Evolutionary conservation across 2,797 vertebrate species (phyloP).

Genomic region (Pseudochirops cupreus): DNA sequence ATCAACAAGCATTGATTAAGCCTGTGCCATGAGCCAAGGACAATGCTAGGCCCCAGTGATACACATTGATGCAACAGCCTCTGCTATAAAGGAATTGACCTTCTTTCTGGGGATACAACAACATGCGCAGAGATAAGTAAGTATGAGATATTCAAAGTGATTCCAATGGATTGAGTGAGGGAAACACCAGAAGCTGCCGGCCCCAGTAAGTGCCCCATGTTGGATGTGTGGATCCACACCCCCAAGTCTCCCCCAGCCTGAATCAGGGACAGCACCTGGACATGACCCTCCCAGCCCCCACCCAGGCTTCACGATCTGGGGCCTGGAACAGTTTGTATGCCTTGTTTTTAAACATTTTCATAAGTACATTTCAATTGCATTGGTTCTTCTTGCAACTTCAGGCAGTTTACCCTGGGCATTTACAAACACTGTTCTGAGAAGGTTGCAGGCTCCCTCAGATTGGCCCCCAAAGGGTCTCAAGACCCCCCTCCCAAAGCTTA

Average conservation of each 20-base stretch:
- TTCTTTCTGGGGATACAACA: not conserved
- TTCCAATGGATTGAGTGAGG: not conserved
- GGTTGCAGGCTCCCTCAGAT: not conserved
- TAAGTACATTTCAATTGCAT: not conserved
- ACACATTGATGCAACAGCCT: not conserved
- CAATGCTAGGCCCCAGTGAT: not conserved
- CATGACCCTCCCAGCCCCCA: not conserved
- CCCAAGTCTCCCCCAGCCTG: not conserved
- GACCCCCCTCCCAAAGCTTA: not conserved
- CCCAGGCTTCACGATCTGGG: not conserved
- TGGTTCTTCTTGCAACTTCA: not conserved
- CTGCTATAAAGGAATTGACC: not conserved
- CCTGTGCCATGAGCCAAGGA: not conserved
- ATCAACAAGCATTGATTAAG: not conserved
- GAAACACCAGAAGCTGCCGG: not conserved
- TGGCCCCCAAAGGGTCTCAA: not conserved
- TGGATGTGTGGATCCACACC: not conserved
- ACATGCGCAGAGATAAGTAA: not conserved
- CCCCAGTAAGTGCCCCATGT: accelerated
- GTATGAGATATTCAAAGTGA: not conserved
- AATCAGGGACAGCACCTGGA: not conserved
- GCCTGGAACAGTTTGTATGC: not conserved
- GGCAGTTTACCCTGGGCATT: not conserved
- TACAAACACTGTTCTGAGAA: not conserved
- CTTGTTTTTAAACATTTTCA: not conserved